Percentiles rank a stretch among this genome's conserved stretches.
These are phyloP conservation scores for Gila orcuttii DNA, from an alignment of 2,113 vertebrate genomes.

Conservation along the genomic window DNA sequence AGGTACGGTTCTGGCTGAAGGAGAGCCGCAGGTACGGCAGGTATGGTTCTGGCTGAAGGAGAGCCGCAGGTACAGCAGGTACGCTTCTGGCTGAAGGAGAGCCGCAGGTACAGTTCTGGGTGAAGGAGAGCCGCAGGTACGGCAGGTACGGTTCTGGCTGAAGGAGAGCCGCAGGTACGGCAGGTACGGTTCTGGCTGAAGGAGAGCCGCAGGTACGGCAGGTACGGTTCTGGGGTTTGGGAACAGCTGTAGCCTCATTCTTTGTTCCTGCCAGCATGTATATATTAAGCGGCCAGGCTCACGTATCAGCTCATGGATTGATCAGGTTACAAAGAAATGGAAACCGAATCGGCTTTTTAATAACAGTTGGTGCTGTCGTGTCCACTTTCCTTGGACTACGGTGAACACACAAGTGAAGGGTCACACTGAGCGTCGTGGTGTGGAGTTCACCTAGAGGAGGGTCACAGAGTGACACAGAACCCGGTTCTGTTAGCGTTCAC, in stretches of 20 bases:
- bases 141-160: too few species aligned
- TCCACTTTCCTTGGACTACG: background rate
- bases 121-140: too few species aligned
- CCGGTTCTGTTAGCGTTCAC: background rate
- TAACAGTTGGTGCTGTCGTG: background rate
- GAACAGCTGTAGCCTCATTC: background rate
- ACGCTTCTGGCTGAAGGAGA: too few species aligned
- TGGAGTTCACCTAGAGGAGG: background rate
- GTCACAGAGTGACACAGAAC: background rate
- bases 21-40: too few species aligned
- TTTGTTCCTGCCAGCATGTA: background rate
- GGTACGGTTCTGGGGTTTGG: background rate
- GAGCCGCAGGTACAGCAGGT: too few species aligned
- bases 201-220: background rate
- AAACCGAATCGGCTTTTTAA: constrained; percentile 36
- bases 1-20: too few species aligned
- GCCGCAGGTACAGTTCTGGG: too few species aligned
- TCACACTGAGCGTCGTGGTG: too few species aligned
- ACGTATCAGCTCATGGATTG: background rate
- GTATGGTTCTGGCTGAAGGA: too few species aligned
- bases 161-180: too few species aligned
- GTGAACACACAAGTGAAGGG: background rate
- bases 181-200: too few species aligned
- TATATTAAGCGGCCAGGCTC: background rate
- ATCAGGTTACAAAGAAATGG: constrained; percentile 36